Base-by-base conservation (phyloP, 2,797 vertebrate genomes). In the Chaunax sp. region DNA sequence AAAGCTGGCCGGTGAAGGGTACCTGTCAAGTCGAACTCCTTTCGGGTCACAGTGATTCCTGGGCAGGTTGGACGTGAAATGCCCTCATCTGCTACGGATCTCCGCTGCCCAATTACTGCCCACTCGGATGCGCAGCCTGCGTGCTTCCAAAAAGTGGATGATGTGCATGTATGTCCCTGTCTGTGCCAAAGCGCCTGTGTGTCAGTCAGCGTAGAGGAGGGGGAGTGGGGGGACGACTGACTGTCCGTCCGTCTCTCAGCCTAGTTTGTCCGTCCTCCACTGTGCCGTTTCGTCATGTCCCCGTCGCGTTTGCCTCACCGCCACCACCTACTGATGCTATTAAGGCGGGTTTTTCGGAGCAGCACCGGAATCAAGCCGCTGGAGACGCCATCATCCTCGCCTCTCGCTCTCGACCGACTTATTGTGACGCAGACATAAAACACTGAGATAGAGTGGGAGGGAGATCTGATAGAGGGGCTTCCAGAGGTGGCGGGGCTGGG, bases 391-490 rank as follows among this genome's bases (percentile, higher is more conserved):
- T 95, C 93, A 93, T 93, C 92, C 84, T 88, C 83, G 77, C 89
- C 88, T 90, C 92, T 67, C 89, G 87, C 90, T 86, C 88, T 85
- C 87, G 35, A 65, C 85, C 91, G 93, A 93, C 92, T 95, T 94
- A 92, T 94, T 95, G 93, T 95, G 94, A 95, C 94, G 94, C 94
- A 95, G 93, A 94, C 93, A 94, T 94, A 94, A 95, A 95, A 95
- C 93, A 93, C 90, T 68, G 86, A 90, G 87, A 92, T 90, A 55
- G 90, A 90, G 91, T 82, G 93, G 89, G 92, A 84, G 93, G 92
- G 90, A 91, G 91, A 84, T 80, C 72, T 73, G 84, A 84, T 74
- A 35, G 75, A 76, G 70, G 73, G 78, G 72, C 75, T 56, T 75
- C 68, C 69, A 61, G 70, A 65, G 73, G 80, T 52, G 77, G 72